A percentile compares a stretch with the other conserved stretches of the same genome.
These are phyloP conservation scores for Nemotelus pantherinus DNA, from an alignment of 2,888 invertebrate species.

Conservation along the genomic window DNA sequence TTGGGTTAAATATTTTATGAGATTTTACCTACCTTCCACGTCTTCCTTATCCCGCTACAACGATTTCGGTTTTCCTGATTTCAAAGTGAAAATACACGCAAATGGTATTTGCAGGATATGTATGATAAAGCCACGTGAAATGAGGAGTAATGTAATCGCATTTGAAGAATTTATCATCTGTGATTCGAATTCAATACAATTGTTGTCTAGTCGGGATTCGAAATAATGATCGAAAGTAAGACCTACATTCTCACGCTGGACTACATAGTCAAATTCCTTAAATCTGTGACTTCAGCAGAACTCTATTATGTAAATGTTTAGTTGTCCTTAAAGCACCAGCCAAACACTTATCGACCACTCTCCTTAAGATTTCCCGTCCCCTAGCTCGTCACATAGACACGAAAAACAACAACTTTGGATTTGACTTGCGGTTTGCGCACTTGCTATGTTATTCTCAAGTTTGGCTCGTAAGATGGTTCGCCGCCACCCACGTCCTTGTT, in stretches of 20 bases:
- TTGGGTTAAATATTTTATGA: conserved; percentile 50
- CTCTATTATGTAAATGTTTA: conserved; percentile 15
- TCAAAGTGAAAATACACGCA: conserved; percentile 30
- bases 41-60: conserved; percentile 37
- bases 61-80: conserved; percentile 47
- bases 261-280: not conserved
- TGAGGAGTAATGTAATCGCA: conserved; percentile 5
- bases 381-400: not conserved
- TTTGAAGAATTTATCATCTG: conserved; percentile 9
- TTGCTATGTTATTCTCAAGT: conserved; percentile 32
- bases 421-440: conserved; percentile 38
- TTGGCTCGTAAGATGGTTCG: conserved; percentile 35
- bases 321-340: conserved; percentile 19
- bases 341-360: conserved; percentile 25
- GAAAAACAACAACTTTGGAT: conserved; percentile 32
- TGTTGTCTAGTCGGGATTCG: not conserved
- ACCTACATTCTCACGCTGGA: not conserved
- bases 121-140: conserved; percentile 7
- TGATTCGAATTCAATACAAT: conserved; percentile 26
- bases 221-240: not conserved
- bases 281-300: conserved; percentile 21
- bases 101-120: conserved; percentile 18
- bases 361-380: not conserved
- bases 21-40: conserved; percentile 44
- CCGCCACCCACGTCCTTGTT: not conserved